Base-by-base conservation (phyloP, 1,140 invertebrate genomes). In the Colletes gigas region DNA sequence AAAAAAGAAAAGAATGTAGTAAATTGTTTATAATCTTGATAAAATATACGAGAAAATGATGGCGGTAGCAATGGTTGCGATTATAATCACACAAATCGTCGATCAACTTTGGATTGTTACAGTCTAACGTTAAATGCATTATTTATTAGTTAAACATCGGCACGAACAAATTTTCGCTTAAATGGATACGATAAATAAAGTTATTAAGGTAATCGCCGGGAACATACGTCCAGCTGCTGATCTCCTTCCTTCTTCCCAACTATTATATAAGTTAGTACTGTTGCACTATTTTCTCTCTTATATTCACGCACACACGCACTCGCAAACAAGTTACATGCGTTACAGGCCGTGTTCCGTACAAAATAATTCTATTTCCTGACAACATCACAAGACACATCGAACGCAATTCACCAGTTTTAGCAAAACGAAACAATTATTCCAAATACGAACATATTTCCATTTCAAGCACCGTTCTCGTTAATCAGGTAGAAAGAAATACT, bases 181-280 rank as follows among this genome's bases (percentile, higher is more conserved):
- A 50, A 63, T 50, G 44, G 60, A 72, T 57, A 12, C 21, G 62
- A 41, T 63, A 19, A 19, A 71, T 41, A 59, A 65, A 17, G 41
- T 5, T 41, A 62, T 30, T 12, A 55, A 80, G 71, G 63, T 73
- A 50, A 55, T 59, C 39, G 72, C 52, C 75, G 83, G 78, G 69
- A 78, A 65, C 52, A 67, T 62, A 15, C 47, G 70, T 68, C 78
- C 78, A 80, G 72, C 81, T 67, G 71, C 55, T 77, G 47, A 74
- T 77, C 69, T 41, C 30, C 68, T 55, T 74, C 65, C 47, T 59
- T 75, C 60, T 69, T 60, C 15, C 17, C 70, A 41, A 77, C 30
- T 80, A 73, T 80, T 60, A 71, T 66, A 78, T 65, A 76, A 21
- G 39, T 83, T n/a, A 60, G 68, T 74, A 77, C 65, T 84, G 68